Base-by-base conservation (phyloP, 37 sponge, comb jelly and placozoan genomes). In the Eunapius fragilis region DNA sequence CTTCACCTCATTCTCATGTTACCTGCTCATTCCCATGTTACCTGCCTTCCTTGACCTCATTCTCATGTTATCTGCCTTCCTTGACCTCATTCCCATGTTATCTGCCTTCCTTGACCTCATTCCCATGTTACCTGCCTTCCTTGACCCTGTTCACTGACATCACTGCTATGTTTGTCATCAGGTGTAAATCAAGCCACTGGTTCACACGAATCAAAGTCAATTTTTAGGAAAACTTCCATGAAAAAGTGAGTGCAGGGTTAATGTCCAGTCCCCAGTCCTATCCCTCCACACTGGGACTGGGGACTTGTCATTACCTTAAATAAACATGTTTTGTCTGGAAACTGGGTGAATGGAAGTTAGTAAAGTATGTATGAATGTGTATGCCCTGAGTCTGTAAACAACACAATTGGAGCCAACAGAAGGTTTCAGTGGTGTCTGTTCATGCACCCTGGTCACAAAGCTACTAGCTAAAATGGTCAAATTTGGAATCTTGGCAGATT, bases 211-310 rank as follows among this genome's bases (percentile, higher is more conserved):
- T 37, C 77, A 77, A 76, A 88, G 36, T 71, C 88, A 49, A 47
- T 82, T 13, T 70, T 68, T 22, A 36, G 88, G 69, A 82, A 76
- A 30, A 7, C 71, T 45, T 88, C 88, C 70, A 47, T 82, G 26
- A 88, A 58, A 82, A 88, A 88, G 88, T 88, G 24, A 88, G 88
- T 48, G 23, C 25, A n/a, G 14, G 14, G 14, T 12, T 1, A 19
- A 11, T 4, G 58, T 12, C 6, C 58, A 58, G 58, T 58, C 58
- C 58, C 58, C 58, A 58, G 58, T 19, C 58, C 58, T 58, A 58
- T 19, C 41, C 6, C 6, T 41, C 41, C 41, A 41, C 41, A 41
- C 41, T 41, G 41, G 41, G 41, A 41, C 41, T 41, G 41, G 41
- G 41, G 41, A 41, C 41, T 41, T 4, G 58, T 58, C 58, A 58